Base-by-base conservation (phyloP, 1,140 invertebrate species). In the Zaprionus lachaisei region DNA sequence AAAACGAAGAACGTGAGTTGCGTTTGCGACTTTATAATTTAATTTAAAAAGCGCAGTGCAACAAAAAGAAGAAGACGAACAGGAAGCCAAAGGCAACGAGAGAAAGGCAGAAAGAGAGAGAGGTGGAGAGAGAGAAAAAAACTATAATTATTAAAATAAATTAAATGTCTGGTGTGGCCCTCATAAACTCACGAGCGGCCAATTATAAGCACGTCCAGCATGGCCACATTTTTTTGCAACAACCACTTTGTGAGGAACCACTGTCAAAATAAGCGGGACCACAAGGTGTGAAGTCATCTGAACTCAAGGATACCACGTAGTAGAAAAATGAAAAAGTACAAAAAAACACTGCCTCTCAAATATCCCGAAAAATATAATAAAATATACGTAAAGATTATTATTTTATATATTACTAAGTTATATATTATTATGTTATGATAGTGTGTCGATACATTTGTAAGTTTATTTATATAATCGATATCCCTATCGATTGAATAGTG, bases 131-230 rank as follows among this genome's bases (percentile, higher is more conserved):
- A 80, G 51, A 78, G 75, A 87, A 79, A 79, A 90, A 70, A 76
- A 68, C 60, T 26, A 75, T 71, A 75, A 90, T 89, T 89, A 89
- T 89, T 81, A 89, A 90, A 89, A 89, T 89, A 85, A 89, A 89
- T 89, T 89, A 90, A 90, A 89, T 89, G 83, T 83, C 83, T 89
- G 84, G 66, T 71, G 84, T 55, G 80, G 84, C 84, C 81, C 84
- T 79, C 81, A 87, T 87, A 90, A 87, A 81, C 78, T 81, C 71
- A 60, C 81, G 78, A 84, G 81, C 80, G 71, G 84, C 74, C 84
- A 87, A 87, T 87, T 87, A 87, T 84, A 87, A 77, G 58, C 60
- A 63, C 56, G 49, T 72, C 72, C 61, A 44, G 63, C 49, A 63
- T 67, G 75, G 79, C 49, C 73, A 78, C 72, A 74, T 83, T 85